Evolutionary conservation across 2,113 vertebrate species (phyloP).

Genomic region (Orycteropus afer): DNA sequence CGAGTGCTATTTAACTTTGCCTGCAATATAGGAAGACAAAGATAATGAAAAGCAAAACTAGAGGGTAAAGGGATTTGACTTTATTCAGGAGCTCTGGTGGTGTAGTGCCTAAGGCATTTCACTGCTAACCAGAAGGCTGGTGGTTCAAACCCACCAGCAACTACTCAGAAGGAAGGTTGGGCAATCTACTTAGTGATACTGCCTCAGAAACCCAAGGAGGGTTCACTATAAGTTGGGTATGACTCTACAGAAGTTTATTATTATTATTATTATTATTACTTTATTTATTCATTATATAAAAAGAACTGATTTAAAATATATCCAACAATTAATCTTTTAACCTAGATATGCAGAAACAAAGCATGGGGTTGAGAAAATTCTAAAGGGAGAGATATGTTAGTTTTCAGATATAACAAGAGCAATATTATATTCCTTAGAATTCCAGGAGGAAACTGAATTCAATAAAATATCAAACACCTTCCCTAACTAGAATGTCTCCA

Average conservation of each 20-base stretch:
- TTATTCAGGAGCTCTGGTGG: too few relatives aligned
- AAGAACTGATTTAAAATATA: conserved; percentile 28
- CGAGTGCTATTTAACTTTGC: conserved; percentile 6
- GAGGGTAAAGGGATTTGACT: neutral
- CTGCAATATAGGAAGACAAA: neutral
- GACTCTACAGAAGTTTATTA: too few relatives aligned
- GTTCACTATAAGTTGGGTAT: too few relatives aligned
- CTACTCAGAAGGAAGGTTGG: too few relatives aligned
- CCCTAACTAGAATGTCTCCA: neutral
- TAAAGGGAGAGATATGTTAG: neutral
- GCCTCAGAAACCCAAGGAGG: too few relatives aligned
- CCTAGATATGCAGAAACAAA: neutral
- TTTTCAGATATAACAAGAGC: neutral
- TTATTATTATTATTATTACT: too few relatives aligned
- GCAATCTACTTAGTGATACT: too few relatives aligned
- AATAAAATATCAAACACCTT: neutral
- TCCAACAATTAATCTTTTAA: conserved; percentile 2
- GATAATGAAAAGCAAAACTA: conserved; percentile 48
- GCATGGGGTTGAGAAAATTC: neutral
- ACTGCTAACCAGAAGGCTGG: too few relatives aligned
- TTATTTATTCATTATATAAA: conserved; percentile 49
- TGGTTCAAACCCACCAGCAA: too few relatives aligned
- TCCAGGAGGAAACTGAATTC: neutral
- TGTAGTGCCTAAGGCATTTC: too few relatives aligned
- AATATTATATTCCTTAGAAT: neutral